Evolutionary conservation across 2,113 vertebrate genomes (phyloP), one percentile per base, ranked within the genome.

Genomic region (Melospiza melodia): DNA sequence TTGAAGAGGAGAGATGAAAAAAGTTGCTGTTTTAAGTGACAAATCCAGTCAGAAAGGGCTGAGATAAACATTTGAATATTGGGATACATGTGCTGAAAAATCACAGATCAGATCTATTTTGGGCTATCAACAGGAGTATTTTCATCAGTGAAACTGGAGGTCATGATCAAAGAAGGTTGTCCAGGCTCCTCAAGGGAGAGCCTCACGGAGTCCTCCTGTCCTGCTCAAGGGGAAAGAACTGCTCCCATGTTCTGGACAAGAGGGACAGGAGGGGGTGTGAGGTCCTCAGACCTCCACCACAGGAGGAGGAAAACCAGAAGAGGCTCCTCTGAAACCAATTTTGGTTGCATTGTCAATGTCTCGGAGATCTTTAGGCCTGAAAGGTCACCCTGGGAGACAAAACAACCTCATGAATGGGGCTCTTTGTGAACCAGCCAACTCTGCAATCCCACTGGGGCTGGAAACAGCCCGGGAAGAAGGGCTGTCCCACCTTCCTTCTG

Each of bases 401-500:
- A 94, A 94, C 31, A 59, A 72, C 17, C 59, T 41, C 55, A 4
- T 96, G 94, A 97, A 97, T 87, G 89, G 73, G 28, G 20, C 49
- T 75, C 94, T 96, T 95, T 96, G 84, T 97, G 76, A 51, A 9
- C 12, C 3, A 31, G 14, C 28, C 72, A 66, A 20, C 20, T 2
- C 35, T 77, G 51, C 21, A 55, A 18, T 94, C 91, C 93, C 95
- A 89, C 94, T 89, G 93, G 96, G 93, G 69, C 1, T 84, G 93
- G 52, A 93, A 92, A 68, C 41, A 78, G 19, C 94, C 86, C 68
- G 44, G 91, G 89, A 71, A 95, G 94, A 58, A 94, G 80, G 69
- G 39, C 46, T 81, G 89, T 74, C 93, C 91, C 95, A 94, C 93
- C 76, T 89, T 48, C 91, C 82, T 48, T 71, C 72, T 94, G 91